Conservation (phyloP, 1,140 invertebrate species). For the Dysdera silvatica region DNA sequence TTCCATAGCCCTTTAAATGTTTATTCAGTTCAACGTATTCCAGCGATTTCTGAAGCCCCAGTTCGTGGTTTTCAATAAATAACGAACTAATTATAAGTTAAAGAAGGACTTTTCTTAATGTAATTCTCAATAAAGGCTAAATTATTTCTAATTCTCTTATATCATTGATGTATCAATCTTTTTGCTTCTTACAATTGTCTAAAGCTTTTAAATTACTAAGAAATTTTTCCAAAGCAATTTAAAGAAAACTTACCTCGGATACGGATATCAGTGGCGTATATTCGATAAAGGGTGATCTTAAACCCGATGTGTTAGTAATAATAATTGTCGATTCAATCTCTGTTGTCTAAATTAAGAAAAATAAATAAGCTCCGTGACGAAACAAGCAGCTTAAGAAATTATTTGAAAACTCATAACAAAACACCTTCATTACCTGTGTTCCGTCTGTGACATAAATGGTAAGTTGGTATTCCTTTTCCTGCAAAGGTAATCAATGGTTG, state of each 20-base stretch:
- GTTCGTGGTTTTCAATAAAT: too few relatives aligned
- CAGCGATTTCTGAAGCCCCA: too few relatives aligned
- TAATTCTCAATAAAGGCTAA: too few relatives aligned
- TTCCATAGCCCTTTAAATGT: too few relatives aligned
- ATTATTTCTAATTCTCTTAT: too few relatives aligned
- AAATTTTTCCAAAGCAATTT: too few relatives aligned
- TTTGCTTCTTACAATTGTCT: too few relatives aligned
- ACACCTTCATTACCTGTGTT: slow-evolving; percentile 19
- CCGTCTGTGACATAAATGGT: slow-evolving; percentile 35
- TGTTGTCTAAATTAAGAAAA: slow-evolving; percentile 26
- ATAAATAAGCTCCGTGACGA: not conserved
- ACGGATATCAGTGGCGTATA: slow-evolving; percentile 28
- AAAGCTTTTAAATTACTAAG: too few relatives aligned
- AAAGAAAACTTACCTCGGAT: slow-evolving; percentile 33
- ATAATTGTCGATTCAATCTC: slow-evolving; percentile 34
- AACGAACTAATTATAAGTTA: too few relatives aligned
- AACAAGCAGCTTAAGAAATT: not conserved
- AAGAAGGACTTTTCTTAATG: too few relatives aligned
- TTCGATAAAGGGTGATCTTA: slow-evolving; percentile 31
- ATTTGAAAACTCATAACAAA: not conserved
- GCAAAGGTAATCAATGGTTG: not conserved
- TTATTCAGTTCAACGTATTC: too few relatives aligned
- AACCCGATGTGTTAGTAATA: slow-evolving; percentile 24
- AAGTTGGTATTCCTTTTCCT: slow-evolving; percentile 34
- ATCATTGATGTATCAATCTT: too few relatives aligned